Conservation (phyloP, 2,113 vertebrate species). For the Gambusia holbrooki region DNA sequence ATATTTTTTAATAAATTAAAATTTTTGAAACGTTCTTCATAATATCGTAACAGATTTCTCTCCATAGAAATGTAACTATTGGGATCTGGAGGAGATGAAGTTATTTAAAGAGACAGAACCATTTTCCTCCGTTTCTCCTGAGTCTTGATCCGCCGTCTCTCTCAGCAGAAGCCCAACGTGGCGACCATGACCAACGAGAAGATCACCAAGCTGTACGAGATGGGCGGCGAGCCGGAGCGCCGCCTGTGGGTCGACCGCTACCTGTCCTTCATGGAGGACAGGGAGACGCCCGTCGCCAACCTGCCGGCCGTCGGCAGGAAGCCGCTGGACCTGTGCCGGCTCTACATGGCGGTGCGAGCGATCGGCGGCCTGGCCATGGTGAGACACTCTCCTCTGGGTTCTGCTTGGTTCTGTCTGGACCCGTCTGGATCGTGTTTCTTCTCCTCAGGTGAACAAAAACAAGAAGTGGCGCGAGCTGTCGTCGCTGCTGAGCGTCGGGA, state of each 20-base stretch:
- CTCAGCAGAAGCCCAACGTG: conserved; percentile 85
- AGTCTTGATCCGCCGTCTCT: too few relatives aligned
- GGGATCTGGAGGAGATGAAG: too few relatives aligned
- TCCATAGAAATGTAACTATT: too few relatives aligned
- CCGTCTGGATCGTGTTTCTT: not conserved
- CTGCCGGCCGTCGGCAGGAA: conserved; percentile 93
- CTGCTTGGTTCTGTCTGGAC: not conserved
- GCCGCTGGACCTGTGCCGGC: conserved; percentile 91
- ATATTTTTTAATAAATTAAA: too few relatives aligned
- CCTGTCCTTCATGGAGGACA: conserved; percentile 93
- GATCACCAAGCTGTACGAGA: conserved; percentile 90
- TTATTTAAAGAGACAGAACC: too few relatives aligned
- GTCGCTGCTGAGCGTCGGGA: conserved; percentile 88
- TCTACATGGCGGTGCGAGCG: conserved; percentile 90
- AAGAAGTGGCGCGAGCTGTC: conserved; percentile 96
- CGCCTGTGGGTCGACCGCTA: conserved; percentile 92
- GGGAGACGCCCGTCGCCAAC: conserved; percentile 87
- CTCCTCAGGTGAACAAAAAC: conserved; percentile 91
- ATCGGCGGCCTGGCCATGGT: conserved; percentile 96
- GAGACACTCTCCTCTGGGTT: conserved; percentile 38
- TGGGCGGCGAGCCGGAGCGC: conserved; percentile 89
- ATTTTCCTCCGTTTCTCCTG: not conserved
- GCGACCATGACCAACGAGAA: conserved; percentile 90
- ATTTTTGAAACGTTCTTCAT: too few relatives aligned
- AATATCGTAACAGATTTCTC: too few relatives aligned